Evolutionary conservation across 2,888 invertebrate species (phyloP).

Genomic region (Elysia crispata): DNA sequence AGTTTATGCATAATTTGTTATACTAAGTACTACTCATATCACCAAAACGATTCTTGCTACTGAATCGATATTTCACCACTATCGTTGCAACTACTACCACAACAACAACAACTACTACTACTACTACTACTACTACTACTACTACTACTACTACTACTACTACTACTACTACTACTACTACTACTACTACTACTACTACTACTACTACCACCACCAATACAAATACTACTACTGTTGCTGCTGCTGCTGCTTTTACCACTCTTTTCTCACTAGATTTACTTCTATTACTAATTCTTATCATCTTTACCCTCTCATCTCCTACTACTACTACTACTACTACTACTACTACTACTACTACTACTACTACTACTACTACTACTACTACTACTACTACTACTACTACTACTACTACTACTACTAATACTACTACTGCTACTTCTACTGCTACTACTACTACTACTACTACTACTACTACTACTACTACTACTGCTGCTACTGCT

Average conservation of each 20-base stretch:
- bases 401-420: no score
- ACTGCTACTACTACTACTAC: not conserved
- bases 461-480: constrained; percentile 9
- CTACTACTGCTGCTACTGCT: constrained; percentile 19
- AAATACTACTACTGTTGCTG: not conserved
- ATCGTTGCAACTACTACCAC: no score
- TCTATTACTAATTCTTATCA: not conserved
- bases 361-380: constrained; percentile 30
- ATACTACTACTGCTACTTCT: no score
- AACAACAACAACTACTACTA: constrained; percentile 34
- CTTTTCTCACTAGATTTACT: no score
- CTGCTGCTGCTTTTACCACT: not conserved
- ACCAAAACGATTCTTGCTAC: no score
- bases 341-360: constrained; percentile 34
- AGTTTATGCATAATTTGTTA: no score
- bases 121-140: constrained; percentile 30
- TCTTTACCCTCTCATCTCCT: no score
- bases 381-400: constrained; percentile 18
- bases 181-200: constrained; percentile 21
- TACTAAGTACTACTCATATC: no score
- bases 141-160: constrained; percentile 34
- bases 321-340: constrained; percentile 31
- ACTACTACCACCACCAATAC: not conserved
- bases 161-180: constrained; percentile 31
- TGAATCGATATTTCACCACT: no score